Base-by-base conservation (phyloP, 2,888 invertebrate genomes). In the Thereva nobilitata region DNA sequence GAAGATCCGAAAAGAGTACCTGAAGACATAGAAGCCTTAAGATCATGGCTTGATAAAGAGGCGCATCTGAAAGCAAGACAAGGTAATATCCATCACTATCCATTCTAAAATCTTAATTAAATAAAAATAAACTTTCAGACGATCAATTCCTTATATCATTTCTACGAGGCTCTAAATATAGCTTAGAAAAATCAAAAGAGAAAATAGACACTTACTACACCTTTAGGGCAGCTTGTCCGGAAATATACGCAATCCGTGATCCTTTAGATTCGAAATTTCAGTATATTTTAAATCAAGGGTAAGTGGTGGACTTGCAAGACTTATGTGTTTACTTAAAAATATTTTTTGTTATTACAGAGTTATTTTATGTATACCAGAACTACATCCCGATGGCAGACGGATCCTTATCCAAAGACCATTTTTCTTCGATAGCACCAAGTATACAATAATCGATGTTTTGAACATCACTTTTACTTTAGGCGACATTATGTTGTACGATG, bases 81-180 rank as follows among this genome's bases (percentile, higher is more conserved):
- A 75, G 86, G 86, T 86, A 76, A 73, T 53, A 38, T 45, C 23
- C 23, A 23, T 23, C 23, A 23, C 7, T 38, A 38, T 37, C 45
- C 12, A 47, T 12, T 9, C 34, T 8, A 4, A 12, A 4, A 34
- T 6, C 4, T 49, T 38, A 49, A n/a, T 23, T 2, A 23, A 23
- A 23, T 23, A 23, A 23, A 23, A 1, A 23, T 8, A 40, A 12
- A 44, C 35, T 63, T 63, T 10, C 12, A 53, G 52, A 52, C 7
- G 52, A 52, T 40, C 42, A 52, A 42, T 86, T 86, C 81, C 73
- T 89, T 56, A 73, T 86, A 5, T 78, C 84, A 1, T 89, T 87
- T 75, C 78, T 89, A 12, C 82, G 89, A 6, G 87, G 88, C 42
- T 86, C 86, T 74, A 88, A 88, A 76, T 87, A 83, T 75, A 87